phyloP scores from a whole-genome alignment of 1,140 invertebrate genomes.

The Eueides isabella region DNA sequence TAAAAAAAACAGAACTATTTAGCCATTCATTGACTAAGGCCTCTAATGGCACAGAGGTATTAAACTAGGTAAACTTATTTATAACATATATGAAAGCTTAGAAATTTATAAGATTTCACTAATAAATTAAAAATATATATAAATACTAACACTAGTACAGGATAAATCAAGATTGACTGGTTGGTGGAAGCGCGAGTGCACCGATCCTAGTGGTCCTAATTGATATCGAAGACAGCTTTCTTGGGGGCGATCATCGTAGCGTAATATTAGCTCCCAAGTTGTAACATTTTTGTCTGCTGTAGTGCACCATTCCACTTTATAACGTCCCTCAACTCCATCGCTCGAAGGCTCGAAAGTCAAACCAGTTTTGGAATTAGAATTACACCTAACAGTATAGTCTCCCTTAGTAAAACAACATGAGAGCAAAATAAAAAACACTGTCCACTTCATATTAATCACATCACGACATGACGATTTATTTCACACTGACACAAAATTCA shows the following conservation, averaged over 20 bases:
- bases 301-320: conserved; percentile 54
- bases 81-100: too few relatives aligned
- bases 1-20: too few relatives aligned
- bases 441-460: conserved; percentile 33
- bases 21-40: too few relatives aligned
- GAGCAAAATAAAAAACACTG: conserved; percentile 31
- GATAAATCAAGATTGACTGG: conserved; percentile 34
- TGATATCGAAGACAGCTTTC: conserved; percentile 30
- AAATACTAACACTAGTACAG: conserved; percentile 51
- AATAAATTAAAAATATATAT: not conserved
- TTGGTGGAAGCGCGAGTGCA: conserved; percentile 38
- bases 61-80: too few relatives aligned
- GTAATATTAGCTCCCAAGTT: conserved; percentile 81
- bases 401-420: conserved; percentile 23
- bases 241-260: conserved; percentile 22
- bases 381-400: conserved; percentile 37
- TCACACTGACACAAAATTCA: not conserved
- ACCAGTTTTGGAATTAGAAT: conserved; percentile 19
- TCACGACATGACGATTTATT: conserved; percentile 14
- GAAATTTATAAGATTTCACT: not conserved
- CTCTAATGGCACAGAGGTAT: too few relatives aligned
- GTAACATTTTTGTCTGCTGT: conserved; percentile 39
- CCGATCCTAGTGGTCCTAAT: not conserved
- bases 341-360: conserved; percentile 37
- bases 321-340: conserved; percentile 49